These are phyloP conservation scores for Mormoops blainvillei DNA, from an alignment of 2,113 vertebrate genomes.

Conservation along the genomic window DNA sequence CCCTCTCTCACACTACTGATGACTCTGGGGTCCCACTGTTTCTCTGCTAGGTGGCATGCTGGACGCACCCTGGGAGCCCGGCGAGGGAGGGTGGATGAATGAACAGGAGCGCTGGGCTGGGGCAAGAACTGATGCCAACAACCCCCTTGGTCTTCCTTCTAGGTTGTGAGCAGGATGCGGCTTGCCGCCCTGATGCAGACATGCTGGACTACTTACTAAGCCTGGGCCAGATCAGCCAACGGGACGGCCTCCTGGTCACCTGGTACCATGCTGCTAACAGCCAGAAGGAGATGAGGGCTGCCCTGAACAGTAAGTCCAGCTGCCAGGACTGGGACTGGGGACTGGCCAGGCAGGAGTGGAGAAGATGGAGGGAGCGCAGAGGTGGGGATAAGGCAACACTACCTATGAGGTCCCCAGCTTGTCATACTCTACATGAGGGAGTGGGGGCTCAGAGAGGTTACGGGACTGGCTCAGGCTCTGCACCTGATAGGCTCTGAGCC, in stretches of 20 bases:
- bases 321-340: neutral
- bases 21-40: neutral
- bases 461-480: neutral
- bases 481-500: neutral
- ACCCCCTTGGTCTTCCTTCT: neutral
- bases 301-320: conserved; percentile 80
- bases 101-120: neutral
- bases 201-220: conserved; percentile 86
- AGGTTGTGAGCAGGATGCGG: neutral
- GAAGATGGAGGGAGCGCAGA: neutral
- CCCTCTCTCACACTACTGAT: rapidly evolving
- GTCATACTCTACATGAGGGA: neutral
- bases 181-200: conserved; percentile 78
- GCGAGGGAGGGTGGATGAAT: neutral
- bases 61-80: neutral
- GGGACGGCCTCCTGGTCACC: conserved; percentile 83
- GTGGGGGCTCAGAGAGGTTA: neutral
- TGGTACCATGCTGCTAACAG: conserved; percentile 87
- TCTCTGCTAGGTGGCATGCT: neutral
- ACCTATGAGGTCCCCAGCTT: rapidly evolving
- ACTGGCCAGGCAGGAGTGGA: rapidly evolving
- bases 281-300: conserved; percentile 80
- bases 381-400: neutral
- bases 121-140: rapidly evolving
- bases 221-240: conserved; percentile 75